Conservation (phyloP, 2,888 invertebrate species). For the Masnerella sp. region DNA sequence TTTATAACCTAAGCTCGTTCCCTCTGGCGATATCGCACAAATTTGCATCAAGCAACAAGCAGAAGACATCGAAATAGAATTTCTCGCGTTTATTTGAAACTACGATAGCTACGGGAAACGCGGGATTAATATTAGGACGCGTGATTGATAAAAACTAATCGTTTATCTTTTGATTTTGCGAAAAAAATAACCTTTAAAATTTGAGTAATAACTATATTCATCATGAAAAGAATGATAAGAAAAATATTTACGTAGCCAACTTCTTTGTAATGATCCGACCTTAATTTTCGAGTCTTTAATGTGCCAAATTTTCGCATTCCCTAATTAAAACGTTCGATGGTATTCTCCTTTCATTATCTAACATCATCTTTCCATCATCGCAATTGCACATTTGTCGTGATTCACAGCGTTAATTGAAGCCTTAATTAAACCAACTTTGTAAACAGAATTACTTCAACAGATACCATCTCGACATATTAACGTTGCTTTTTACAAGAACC, state of each 20-base stretch:
- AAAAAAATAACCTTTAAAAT: too few species aligned
- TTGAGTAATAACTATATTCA: too few species aligned
- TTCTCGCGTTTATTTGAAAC: slow-evolving; percentile 19
- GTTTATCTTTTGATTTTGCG: too few species aligned
- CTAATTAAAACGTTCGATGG: too few species aligned
- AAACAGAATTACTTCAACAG: slow-evolving; percentile 23
- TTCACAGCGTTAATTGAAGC: slow-evolving; percentile 28
- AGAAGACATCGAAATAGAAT: slow-evolving; percentile 47
- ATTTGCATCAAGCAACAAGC: slow-evolving; percentile 42
- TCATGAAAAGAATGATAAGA: too few species aligned
- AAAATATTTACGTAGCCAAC: too few species aligned
- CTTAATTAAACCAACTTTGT: slow-evolving; percentile 43
- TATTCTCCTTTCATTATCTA: not conserved
- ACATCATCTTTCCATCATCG: slow-evolving; percentile 9
- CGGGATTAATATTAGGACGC: slow-evolving; percentile 1
- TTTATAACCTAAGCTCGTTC: slow-evolving; percentile 47
- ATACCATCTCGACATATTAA: slow-evolving; percentile 28
- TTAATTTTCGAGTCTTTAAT: too few species aligned
- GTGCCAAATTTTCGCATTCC: too few species aligned
- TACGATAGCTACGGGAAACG: not conserved
- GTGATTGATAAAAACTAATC: too few species aligned
- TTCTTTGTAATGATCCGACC: too few species aligned
- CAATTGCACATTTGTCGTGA: slow-evolving; percentile 15
- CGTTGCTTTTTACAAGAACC: slow-evolving; percentile 6
- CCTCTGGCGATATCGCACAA: slow-evolving; percentile 35